Base-by-base conservation (phyloP, 2,113 vertebrate species). In the Calyptommatus sinebrachiatus region DNA sequence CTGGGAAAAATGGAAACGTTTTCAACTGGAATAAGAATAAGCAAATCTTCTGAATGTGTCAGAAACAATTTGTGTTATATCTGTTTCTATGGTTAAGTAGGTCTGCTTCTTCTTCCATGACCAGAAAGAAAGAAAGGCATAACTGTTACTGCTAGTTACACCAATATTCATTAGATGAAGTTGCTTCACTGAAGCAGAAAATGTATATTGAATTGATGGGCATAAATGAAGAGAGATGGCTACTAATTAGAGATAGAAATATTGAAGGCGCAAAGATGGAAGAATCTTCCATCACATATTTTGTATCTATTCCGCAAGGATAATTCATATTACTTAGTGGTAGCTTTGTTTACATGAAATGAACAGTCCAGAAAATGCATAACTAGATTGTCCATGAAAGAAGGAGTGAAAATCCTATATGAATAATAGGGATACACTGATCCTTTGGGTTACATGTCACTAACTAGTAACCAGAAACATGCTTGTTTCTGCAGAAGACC, bases 161-260 rank as follows among this genome's bases (percentile, higher is more conserved):
- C n/a, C 53, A 0, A 1, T 5, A 5, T 21, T 21, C 48, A 63
- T 71, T 80, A 77, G 9, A 81, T 68, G 6, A 65, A 48, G 48
- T 4, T 0, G 0, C 5, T 71, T 83, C 75, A 67, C 21, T 60
- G 85, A 73, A 45, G 78, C 71, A 68, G 76, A 80, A 80, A 72
- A 84, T 71, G 45, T 22, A 71, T 80, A 66, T 72, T 84, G 14
- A 6, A 1, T 87, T 79, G 82, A 41, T 76, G 48, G 73, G 31
- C 77, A 48, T 76, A 87, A 85, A 88, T 74, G 75, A 79, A 71
- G 80, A 69, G 45, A 68, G 61, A 74, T 21, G 20, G 75, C 21
- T 81, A 82, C 71, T 85, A 88, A 86, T 86, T 82, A 85, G 77
- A 85, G 31, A 74, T 18, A 6, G 7, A 68, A 46, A 84, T 85